phyloP scores from a whole-genome alignment of 2,888 invertebrate genomes.

The Spisula subtruncata region DNA sequence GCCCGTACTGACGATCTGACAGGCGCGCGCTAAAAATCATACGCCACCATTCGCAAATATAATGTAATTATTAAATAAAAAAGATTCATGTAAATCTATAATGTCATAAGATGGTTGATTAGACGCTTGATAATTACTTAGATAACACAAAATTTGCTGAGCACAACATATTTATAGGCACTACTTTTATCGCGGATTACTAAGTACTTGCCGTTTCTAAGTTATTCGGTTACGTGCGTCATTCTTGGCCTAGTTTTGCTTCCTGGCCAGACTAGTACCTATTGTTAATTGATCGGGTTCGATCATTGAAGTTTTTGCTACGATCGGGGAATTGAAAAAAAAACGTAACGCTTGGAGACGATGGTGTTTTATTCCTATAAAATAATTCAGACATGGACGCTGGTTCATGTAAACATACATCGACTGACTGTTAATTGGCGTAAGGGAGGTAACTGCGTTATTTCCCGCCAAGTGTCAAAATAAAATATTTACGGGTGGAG shows the following conservation, averaged over 20 bases:
- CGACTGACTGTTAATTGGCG: neutral
- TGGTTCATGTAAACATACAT: constrained; percentile 13
- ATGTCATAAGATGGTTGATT: neutral
- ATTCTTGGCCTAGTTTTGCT: constrained; percentile 70
- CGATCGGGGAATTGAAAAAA: constrained; percentile 23
- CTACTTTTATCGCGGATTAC: constrained; percentile 53
- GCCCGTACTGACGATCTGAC: constrained; percentile 64
- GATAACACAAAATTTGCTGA: neutral
- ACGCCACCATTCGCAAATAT: constrained; percentile 21
- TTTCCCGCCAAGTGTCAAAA: constrained; percentile 64
- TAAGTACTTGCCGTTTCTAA: constrained; percentile 61
- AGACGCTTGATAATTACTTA: neutral
- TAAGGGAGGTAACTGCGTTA: constrained; percentile 44
- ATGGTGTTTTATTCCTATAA: neutral
- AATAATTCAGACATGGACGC: neutral
- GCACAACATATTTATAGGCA: constrained; percentile 19
- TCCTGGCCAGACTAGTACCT: constrained; percentile 61
- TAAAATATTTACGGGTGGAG: too few species aligned
- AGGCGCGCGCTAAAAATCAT: constrained; percentile 61
- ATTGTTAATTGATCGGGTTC: constrained; percentile 49
- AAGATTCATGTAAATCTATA: neutral
- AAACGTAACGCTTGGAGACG: constrained; percentile 1
- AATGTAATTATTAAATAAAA: neutral
- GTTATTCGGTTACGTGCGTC: constrained; percentile 70
- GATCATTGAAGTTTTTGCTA: constrained; percentile 36